A percentile compares a stretch with the other conserved stretches of the same genome.
Conservation (phyloP, 2,797 vertebrate genomes). For the Taeniopygia guttata region DNA sequence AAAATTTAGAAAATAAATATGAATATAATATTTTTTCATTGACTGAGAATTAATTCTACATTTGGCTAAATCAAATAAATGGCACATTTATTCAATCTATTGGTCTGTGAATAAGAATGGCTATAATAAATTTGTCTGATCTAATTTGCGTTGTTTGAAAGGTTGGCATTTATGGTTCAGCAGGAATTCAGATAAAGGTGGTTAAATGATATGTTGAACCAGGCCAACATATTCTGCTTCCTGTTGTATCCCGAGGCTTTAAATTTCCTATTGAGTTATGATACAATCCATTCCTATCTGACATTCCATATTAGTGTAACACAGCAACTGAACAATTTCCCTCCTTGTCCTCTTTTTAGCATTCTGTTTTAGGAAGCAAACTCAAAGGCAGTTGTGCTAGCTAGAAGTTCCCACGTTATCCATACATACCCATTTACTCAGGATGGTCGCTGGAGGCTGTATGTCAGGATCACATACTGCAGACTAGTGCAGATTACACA, state of each 20-base stretch:
- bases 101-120: background rate
- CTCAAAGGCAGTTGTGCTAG: background rate
- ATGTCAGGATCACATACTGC: background rate
- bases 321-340: background rate
- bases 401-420: background rate
- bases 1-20: background rate
- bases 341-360: background rate
- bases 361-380: background rate
- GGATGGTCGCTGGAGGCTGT: background rate
- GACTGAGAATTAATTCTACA: background rate
- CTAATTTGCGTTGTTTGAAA: background rate
- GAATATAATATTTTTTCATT: background rate
- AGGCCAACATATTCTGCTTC: background rate
- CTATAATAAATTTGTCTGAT: background rate
- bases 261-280: background rate
- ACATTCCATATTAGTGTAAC: background rate
- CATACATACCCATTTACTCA: rapidly evolving
- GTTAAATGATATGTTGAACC: background rate
- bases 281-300: background rate
- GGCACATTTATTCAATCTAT: background rate
- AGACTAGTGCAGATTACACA: background rate
- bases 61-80: background rate
- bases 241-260: background rate
- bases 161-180: background rate
- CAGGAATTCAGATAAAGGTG: background rate